phyloP scores from a whole-genome alignment of 2,113 vertebrate species.

The Prunella himalayana region DNA sequence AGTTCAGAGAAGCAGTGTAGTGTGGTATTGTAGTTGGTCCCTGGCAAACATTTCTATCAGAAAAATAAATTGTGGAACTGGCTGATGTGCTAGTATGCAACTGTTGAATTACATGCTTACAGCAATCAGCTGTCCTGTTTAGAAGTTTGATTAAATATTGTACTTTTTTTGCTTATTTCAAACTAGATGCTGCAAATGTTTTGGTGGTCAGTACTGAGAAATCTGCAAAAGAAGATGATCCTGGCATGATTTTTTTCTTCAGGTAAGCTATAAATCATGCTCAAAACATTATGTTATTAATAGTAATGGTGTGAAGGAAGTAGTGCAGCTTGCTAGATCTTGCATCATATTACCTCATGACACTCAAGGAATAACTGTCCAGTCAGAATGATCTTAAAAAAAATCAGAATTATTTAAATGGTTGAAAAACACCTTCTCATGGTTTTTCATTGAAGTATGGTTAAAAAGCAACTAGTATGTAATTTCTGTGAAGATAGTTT shows the following conservation, averaged over 20 bases:
- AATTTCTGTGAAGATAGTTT: neutral
- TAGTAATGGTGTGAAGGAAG: neutral
- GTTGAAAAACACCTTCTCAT: neutral
- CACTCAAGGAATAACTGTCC: conserved; percentile 3
- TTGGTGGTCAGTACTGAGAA: conserved; percentile 84
- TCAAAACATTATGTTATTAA: neutral
- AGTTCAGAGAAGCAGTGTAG: neutral
- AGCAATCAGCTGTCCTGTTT: neutral
- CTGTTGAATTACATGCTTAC: neutral
- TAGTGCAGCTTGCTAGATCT: neutral
- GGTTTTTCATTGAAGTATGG: neutral
- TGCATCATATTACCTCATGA: neutral
- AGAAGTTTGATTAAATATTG: neutral
- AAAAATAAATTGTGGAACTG: neutral
- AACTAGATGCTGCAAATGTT: conserved; percentile 91
- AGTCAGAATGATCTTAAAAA: neutral
- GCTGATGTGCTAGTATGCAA: neutral
- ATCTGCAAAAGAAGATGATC: conserved; percentile 81
- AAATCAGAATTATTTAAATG: neutral
- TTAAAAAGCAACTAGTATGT: neutral
- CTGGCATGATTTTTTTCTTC: conserved; percentile 89
- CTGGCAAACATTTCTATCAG: neutral
- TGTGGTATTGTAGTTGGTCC: neutral
- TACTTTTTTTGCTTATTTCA: conserved; percentile 12
- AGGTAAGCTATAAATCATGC: conserved; percentile 72